Evolutionary conservation across 2,888 invertebrate species (phyloP).

Genomic region (Rhabditoides inermis): DNA sequence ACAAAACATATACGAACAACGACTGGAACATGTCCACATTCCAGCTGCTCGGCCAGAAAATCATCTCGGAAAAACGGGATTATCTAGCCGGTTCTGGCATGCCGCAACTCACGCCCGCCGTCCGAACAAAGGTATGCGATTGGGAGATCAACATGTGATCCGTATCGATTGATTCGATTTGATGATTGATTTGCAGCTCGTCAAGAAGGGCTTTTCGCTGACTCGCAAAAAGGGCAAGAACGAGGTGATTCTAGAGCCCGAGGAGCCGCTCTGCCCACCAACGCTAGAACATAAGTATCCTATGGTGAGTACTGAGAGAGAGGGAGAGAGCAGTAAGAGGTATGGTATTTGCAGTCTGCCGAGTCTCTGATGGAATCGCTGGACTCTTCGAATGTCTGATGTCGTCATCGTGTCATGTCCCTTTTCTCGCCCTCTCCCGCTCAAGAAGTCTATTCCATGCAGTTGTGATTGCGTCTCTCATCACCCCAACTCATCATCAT

Average conservation of each 20-base stretch:
- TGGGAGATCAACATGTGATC: not conserved
- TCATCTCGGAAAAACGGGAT: constrained; percentile 47
- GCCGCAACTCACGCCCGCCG: constrained; percentile 35
- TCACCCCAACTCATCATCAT: too few relatives aligned
- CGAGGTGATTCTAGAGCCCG: constrained; percentile 49
- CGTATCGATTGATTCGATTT: not conserved
- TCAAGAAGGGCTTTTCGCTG: constrained; percentile 47
- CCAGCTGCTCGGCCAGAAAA: constrained; percentile 72
- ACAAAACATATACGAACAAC: too few relatives aligned
- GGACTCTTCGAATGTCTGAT: too few relatives aligned
- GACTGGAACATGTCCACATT: too few relatives aligned
- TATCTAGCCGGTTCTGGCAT: constrained; percentile 38
- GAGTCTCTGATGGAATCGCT: too few relatives aligned
- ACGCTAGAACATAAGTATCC: constrained; percentile 15
- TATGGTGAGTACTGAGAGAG: constrained; percentile 11
- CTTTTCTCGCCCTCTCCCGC: too few relatives aligned
- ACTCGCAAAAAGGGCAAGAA: constrained; percentile 43
- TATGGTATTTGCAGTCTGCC: too few relatives aligned
- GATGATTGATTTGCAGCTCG: constrained; percentile 37
- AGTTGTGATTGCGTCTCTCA: too few relatives aligned
- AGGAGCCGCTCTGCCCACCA: constrained; percentile 32
- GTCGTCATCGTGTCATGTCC: too few relatives aligned
- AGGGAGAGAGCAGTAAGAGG: too few relatives aligned
- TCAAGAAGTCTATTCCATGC: too few relatives aligned
- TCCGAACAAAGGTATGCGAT: constrained; percentile 35